These are phyloP conservation scores for Cladorhizidae sp. DNA, from an alignment of 37 sponge, comb jelly and placozoan genomes.

Conservation along the genomic window DNA sequence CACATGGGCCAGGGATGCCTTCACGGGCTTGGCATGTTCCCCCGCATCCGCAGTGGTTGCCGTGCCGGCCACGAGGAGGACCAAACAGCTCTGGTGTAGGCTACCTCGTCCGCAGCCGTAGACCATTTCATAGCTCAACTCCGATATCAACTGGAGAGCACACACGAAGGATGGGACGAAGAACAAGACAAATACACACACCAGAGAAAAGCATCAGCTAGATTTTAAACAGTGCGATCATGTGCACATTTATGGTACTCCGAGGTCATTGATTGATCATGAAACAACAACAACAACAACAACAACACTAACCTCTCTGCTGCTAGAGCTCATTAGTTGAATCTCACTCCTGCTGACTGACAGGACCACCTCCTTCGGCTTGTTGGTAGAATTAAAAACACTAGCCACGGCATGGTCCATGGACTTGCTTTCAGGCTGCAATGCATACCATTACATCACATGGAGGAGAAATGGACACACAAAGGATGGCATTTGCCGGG, in stretches of 20 bases:
- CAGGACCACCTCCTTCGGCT: slow-evolving; percentile 13
- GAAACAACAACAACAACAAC: no score
- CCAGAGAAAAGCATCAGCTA: no score
- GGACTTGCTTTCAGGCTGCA: background rate
- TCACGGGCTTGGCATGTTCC: background rate
- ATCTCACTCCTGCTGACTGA: background rate
- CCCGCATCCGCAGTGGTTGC: no score
- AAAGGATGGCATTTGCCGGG: background rate
- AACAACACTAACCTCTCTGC: slow-evolving; percentile 7
- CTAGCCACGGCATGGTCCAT: background rate
- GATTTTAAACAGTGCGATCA: no score
- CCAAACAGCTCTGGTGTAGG: slow-evolving; percentile 28
- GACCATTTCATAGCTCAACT: slow-evolving; percentile 14
- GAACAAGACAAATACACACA: no score
- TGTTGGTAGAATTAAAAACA: slow-evolving; percentile 1
- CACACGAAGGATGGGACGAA: no score
- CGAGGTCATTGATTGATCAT: no score
- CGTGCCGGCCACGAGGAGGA: slow-evolving; percentile 14
- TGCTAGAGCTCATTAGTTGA: background rate
- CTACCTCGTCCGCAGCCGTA: slow-evolving; percentile 40
- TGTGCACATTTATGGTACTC: no score
- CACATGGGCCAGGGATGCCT: background rate
- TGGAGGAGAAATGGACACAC: background rate
- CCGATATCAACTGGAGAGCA: no score
- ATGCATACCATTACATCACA: background rate